These are phyloP conservation scores for Candoia aspera DNA, from an alignment of 2,113 vertebrate genomes.

Conservation along the genomic window DNA sequence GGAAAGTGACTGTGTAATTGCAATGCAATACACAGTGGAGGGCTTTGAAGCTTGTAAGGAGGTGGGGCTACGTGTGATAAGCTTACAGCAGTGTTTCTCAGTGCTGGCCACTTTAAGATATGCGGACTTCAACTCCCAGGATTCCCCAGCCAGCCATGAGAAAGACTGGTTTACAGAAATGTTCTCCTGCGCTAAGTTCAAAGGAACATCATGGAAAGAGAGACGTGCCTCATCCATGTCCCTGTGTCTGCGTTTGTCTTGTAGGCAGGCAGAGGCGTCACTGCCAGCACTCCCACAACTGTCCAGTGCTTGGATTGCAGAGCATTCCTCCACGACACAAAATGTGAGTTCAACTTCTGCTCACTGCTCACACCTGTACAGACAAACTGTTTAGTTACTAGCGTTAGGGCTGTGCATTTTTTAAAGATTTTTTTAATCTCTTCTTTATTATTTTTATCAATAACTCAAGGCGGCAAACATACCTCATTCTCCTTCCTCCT, in stretches of 20 bases:
- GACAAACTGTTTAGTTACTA: background rate
- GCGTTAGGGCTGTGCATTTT: background rate
- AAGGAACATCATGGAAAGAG: background rate
- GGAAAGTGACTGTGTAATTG: background rate
- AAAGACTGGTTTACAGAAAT: background rate
- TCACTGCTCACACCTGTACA: background rate
- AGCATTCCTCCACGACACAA: slow-evolving; percentile 92
- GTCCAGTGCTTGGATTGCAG: slow-evolving; percentile 87
- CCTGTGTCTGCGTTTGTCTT: too few relatives aligned
- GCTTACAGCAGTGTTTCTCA: background rate
- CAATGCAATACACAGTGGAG: fast-evolving
- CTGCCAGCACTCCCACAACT: slow-evolving; percentile 72
- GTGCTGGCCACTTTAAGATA: too few relatives aligned
- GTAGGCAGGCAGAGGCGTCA: slow-evolving; percentile 57
- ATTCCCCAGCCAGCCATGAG: too few relatives aligned
- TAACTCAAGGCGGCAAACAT: too few relatives aligned
- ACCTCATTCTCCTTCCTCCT: too few relatives aligned
- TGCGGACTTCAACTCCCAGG: too few relatives aligned
- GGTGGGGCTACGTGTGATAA: background rate
- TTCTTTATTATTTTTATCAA: too few relatives aligned
- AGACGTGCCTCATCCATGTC: background rate
- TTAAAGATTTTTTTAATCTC: too few relatives aligned
- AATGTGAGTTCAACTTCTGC: slow-evolving; percentile 80
- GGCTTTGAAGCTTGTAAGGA: background rate
- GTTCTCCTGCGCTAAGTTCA: fast-evolving